Evolutionary conservation across 37 sponge, comb jelly and placozoan species (phyloP).

Genomic region (Halisarca cf. caerulea): DNA sequence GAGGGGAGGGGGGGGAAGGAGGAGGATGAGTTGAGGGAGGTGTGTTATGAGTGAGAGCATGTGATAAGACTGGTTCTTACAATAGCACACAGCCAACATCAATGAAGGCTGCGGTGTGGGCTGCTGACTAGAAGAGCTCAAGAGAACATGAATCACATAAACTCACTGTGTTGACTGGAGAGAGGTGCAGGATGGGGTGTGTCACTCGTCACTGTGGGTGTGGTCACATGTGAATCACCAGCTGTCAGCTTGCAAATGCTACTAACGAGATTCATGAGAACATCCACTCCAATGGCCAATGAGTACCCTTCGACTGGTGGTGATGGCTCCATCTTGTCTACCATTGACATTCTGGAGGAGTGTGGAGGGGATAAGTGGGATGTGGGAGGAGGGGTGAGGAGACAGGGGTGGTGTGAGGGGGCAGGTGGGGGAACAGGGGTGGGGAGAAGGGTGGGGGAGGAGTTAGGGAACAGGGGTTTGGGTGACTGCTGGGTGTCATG

Average conservation of each 20-base stretch:
- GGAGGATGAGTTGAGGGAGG: too few relatives aligned
- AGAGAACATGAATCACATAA: not conserved
- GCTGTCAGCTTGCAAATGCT: conserved; percentile 53
- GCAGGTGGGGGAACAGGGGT: too few relatives aligned
- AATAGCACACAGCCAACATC: not conserved
- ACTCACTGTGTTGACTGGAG: not conserved
- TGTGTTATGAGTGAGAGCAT: too few relatives aligned
- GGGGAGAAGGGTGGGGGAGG: too few relatives aligned
- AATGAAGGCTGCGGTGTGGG: too few relatives aligned
- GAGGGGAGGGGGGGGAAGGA: not conserved
- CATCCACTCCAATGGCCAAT: conserved; percentile 71
- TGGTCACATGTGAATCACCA: not conserved
- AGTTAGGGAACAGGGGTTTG: too few relatives aligned
- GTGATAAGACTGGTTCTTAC: too few relatives aligned
- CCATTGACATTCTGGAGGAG: conserved; percentile 70
- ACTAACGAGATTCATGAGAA: conserved; percentile 67
- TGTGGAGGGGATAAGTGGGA: not conserved
- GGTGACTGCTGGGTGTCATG: too few relatives aligned
- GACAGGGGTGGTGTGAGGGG: too few relatives aligned
- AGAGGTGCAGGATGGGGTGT: not conserved
- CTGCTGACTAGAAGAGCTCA: not conserved
- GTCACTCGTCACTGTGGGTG: not conserved
- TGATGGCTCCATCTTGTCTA: conserved; percentile 84
- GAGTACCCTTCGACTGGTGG: conserved; percentile 70
- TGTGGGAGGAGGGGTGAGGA: not conserved